Base-by-base conservation (phyloP, 2,888 invertebrate genomes). In the Euzetes globulus region DNA sequence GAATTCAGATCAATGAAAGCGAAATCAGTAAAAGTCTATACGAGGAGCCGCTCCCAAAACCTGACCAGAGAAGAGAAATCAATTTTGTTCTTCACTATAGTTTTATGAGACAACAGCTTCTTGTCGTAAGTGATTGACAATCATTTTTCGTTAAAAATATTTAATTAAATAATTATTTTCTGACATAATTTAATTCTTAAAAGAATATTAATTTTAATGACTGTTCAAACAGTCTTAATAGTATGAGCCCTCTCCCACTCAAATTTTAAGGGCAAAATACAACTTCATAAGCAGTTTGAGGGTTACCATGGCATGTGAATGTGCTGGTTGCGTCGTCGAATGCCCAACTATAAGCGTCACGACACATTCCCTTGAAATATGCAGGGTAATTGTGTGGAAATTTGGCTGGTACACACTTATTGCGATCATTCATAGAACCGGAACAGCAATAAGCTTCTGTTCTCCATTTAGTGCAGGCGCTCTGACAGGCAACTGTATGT, bases 341-440 rank as follows among this genome's bases (percentile, higher is more conserved):
- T 19, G 85, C 85, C 77, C 86, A 86, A 75, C 84, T 84, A 80
- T 86, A 86, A 13, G 85, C 86, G 74, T 84, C 83, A 1, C 86
- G 86, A 78, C 86, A 86, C 15, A 82, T 80, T 0, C 79, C 76
- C 79, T 86, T 86, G 81, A 86, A 85, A 74, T 81, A 82, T 2
- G 79, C 72, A 55, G 85, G 83, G 78, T 84, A 85, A 74, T 83
- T 77, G 52, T 79, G 78, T 17, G 78, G 77, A 52, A 81, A 78
- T 50, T 81, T 80, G 79, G 7, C 13, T 41, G 41, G 41, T 41
- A 13, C 13, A 13, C 86, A 86, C 7, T 82, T 84, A 63, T 83
- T 79, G 1, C 85, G 84, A 5, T 78, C 80, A 19, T 80, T 80
- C 76, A 83, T 82, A 0, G 80, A 80, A 2, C 83, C 83, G 27